phyloP scores from a whole-genome alignment of 2,797 vertebrate genomes.

The Crax fasciolata region DNA sequence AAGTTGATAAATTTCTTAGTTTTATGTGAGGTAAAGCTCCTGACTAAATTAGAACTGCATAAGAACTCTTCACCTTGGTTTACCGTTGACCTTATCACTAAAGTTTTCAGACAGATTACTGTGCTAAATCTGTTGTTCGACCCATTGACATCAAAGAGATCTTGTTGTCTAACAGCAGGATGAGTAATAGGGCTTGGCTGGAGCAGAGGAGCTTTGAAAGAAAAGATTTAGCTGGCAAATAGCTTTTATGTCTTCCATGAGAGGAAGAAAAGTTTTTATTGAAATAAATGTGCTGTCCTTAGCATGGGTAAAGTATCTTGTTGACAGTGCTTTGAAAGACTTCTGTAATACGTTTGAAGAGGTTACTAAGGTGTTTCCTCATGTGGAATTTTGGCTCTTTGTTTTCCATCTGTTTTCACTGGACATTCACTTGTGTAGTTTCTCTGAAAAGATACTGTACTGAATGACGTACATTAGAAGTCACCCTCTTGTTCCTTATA shows the following conservation, averaged over 20 bases:
- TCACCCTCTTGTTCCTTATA: background rate
- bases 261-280: background rate
- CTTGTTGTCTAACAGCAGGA: background rate
- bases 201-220: background rate
- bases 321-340: background rate
- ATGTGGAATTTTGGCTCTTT: rapidly evolving
- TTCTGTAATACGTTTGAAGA: background rate
- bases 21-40: background rate
- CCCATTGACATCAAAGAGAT: background rate
- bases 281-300: background rate
- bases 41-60: background rate
- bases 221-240: background rate
- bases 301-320: background rate
- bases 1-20: background rate
- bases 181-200: conserved; percentile 14
- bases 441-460: background rate
- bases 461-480: background rate
- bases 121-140: background rate
- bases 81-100: background rate
- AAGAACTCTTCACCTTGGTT: background rate
- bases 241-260: background rate
- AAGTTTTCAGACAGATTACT: conserved; percentile 5
- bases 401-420: background rate
- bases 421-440: background rate
- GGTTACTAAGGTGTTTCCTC: background rate